Conservation (phyloP, 2,888 invertebrate species). For the Cephonodes hylas region DNA sequence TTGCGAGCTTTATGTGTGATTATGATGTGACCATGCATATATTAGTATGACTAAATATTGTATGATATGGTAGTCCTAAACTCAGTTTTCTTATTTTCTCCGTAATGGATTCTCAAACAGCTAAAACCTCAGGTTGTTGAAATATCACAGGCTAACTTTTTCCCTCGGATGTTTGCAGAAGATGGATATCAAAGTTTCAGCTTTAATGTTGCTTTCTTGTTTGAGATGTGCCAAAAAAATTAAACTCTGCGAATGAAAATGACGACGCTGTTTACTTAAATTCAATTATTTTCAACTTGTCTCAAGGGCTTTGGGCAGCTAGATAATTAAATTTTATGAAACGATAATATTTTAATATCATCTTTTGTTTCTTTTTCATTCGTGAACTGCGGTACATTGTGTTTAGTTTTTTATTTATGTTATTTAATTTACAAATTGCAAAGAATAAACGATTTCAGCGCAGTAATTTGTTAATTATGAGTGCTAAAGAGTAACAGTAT, state of each 20-base stretch:
- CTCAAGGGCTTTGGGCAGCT: constrained; percentile 23
- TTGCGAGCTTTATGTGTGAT: too few species aligned
- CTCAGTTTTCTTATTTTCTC: not conserved
- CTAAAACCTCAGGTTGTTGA: constrained; percentile 19
- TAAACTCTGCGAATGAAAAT: constrained; percentile 32
- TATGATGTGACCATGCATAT: too few species aligned
- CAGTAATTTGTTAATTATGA: too few species aligned
- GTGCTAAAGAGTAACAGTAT: too few species aligned
- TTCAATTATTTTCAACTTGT: constrained; percentile 35
- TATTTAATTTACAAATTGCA: too few species aligned
- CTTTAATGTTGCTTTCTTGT: constrained; percentile 38
- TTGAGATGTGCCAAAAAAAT: constrained; percentile 26
- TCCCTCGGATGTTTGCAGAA: constrained; percentile 7
- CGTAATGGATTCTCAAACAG: not conserved
- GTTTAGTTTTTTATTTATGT: too few species aligned
- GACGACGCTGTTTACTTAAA: constrained; percentile 29
- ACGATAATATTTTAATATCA: constrained; percentile 22
- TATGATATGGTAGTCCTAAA: too few species aligned
- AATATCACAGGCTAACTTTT: constrained; percentile 6
- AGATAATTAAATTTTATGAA: constrained; percentile 21
- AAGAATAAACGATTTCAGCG: too few species aligned
- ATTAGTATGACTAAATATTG: too few species aligned
- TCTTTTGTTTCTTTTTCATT: not conserved
- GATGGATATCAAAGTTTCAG: constrained; percentile 33
- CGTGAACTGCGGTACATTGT: not conserved